Base-by-base conservation (phyloP, 2,888 invertebrate species). In the Lasius platythorax region DNA sequence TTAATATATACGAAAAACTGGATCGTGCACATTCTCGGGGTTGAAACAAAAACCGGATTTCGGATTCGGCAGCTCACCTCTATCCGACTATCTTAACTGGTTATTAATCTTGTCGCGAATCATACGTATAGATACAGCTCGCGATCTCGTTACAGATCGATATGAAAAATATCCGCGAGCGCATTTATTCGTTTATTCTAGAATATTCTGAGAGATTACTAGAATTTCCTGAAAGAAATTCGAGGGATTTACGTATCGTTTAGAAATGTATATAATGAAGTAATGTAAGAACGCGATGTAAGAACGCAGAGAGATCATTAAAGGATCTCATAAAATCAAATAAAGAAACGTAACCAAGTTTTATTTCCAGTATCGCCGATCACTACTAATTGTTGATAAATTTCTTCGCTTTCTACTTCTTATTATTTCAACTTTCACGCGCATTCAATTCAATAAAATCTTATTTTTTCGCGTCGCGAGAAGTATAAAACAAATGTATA, bases 31-130 rank as follows among this genome's bases (percentile, higher is more conserved):
- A 79, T 83, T 53, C 53, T 23, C 43, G 28, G 11, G 66, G 3
- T 15, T 5, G 3, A 70, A 40, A 70, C 53, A 43, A 12, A 12
- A 46, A 30, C 50, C 37, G 23, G 53, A 66, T 64, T 53, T 46
- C 46, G 46, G 68, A 74, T 79, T 74, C 46, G 70, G 40, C 56
- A 30, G 43, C 53, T 79, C 70, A 74, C 64, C 74, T 68, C 68
- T 12, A 58, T 50, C 63, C 23, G 28, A 18, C 56, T n/a, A 56
- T 46, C 46, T 23, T 18, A 18, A 1, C 3, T 61, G 2, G 37
- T 37, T 37, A 28, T 67, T 28, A 43, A 43, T 46, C 46, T 46
- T 43, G 28, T 53, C n/a, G n/a, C n/a, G 15, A 67, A 28, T 43
- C 28, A 15, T 28, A 11, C 23, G 5, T 5, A 12, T 15, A 11